Evolutionary conservation across 2,113 vertebrate genomes (phyloP), one percentile per base, ranked within the genome.

Genomic region (Poeciliopsis turrubarensis): DNA sequence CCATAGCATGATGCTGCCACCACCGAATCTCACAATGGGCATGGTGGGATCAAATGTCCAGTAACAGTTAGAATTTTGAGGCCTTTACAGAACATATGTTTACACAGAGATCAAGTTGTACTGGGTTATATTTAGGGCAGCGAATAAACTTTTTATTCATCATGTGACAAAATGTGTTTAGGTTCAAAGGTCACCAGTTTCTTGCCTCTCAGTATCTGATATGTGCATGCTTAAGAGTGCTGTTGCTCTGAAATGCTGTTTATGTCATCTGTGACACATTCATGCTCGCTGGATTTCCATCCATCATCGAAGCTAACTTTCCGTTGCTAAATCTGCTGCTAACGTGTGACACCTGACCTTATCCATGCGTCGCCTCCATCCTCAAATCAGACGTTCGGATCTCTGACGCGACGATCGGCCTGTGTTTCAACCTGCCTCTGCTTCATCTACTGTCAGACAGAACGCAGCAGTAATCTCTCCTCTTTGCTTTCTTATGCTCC

Each of bases 391-490:
- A 19, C 44, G 47, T 39, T 44, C 64, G 3, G 31, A 60, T 30
- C 31, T 57, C 61, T 15, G 27, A 6, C 0, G 15, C 2, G 61
- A 30, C 5, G 15, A 30, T 51, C 83, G 77, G 78, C 60, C 75
- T 61, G 3, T 65, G 73, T 80, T 82, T 82, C 82, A 57, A 57
- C 51, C 25, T 57, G 78, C 78, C 83, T 93, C 91, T 91, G 86
- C 93, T 89, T 94, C 92, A 92, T 92, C 89, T 89, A 88, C 86
- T 95, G 84, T 86, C 88, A 34, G 81, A 82, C 75, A 81, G 88
- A 89, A 93, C 94, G 93, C 60, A 73, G 77, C 93, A 95, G 88
- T 98, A 97, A 98, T 95, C 93, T 94, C 90, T 96, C 95, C 25
- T 94, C 75, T 94, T 88, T 92, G 90, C 91, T 89, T 57, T 94